A percentile compares a stretch with the other conserved stretches of the same genome.
phyloP scores from a whole-genome alignment of 2,113 vertebrate genomes.

The Hypomesus transpacificus region DNA sequence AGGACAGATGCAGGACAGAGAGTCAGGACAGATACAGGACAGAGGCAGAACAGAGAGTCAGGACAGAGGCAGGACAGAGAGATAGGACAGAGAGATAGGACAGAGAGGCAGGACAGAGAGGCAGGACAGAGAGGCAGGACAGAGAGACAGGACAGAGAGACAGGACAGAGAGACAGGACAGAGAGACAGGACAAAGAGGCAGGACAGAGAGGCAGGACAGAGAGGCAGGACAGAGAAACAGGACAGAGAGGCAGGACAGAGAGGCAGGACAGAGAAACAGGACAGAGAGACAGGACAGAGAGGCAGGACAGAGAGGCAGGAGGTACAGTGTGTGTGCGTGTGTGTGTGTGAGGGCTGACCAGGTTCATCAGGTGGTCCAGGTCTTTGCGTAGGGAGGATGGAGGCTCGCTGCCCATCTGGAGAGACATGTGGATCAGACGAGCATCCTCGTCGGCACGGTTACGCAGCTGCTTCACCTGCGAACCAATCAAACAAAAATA shows the following conservation, averaged over 20 bases:
- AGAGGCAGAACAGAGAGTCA: not conserved
- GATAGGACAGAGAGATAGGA: too few relatives aligned
- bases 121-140: too few relatives aligned
- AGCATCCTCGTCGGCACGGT: conserved; percentile 94
- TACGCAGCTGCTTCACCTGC: conserved; percentile 91
- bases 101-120: too few relatives aligned
- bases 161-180: too few relatives aligned
- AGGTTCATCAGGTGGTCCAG: conserved; percentile 93
- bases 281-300: not conserved
- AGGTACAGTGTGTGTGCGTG: not conserved
- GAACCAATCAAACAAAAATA: too few relatives aligned
- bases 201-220: not conserved
- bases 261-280: too few relatives aligned
- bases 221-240: too few relatives aligned
- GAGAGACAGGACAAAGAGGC: not conserved
- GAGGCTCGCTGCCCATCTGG: conserved; percentile 92
- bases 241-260: too few relatives aligned
- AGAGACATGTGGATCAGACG: conserved; percentile 94
- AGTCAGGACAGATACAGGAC: too few relatives aligned
- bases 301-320: not conserved
- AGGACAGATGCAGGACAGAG: too few relatives aligned
- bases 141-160: too few relatives aligned
- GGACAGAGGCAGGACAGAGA: too few relatives aligned
- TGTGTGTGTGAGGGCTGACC: conserved; percentile 65
- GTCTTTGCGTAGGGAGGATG: conserved; percentile 83